Conservation (phyloP, 2,113 vertebrate species). For the Origma solitaria region DNA sequence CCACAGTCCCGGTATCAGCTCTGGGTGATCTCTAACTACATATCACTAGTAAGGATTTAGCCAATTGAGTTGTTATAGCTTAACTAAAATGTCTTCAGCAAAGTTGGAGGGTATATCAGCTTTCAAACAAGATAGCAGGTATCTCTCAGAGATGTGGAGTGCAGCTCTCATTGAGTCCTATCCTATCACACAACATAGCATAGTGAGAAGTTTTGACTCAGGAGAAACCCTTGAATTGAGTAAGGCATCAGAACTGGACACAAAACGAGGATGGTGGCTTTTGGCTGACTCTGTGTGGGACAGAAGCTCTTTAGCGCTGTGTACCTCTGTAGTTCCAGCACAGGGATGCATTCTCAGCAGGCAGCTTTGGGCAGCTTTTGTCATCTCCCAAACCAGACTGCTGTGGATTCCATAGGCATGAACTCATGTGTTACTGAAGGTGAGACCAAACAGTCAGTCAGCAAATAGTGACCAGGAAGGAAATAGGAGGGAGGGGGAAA, state of each 20-base stretch:
- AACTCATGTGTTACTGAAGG: not conserved
- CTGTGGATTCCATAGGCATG: not conserved
- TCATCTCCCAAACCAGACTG: not conserved
- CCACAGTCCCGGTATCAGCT: slow-evolving; percentile 32
- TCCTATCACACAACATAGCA: not conserved
- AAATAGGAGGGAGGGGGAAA: not conserved
- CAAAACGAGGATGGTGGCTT: not conserved
- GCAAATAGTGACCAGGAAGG: not conserved
- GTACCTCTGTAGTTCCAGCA: not conserved
- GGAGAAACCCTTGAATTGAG: not conserved
- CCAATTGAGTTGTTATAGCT: slow-evolving; percentile 57
- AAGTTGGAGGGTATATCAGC: slow-evolving; percentile 56
- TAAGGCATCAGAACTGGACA: not conserved
- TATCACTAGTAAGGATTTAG: slow-evolving; percentile 64
- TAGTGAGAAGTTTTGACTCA: not conserved
- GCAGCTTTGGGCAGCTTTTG: not conserved
- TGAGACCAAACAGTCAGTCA: not conserved
- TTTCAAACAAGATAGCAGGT: slow-evolving; percentile 58
- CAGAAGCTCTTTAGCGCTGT: not conserved
- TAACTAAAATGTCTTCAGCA: slow-evolving; percentile 56
- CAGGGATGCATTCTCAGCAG: not conserved
- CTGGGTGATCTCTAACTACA: slow-evolving; percentile 46
- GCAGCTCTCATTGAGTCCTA: not conserved
- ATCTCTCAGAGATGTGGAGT: slow-evolving; percentile 52
- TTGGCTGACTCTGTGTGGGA: not conserved